Conservation (phyloP, 1,140 invertebrate species). For the Nephila pilipes region DNA sequence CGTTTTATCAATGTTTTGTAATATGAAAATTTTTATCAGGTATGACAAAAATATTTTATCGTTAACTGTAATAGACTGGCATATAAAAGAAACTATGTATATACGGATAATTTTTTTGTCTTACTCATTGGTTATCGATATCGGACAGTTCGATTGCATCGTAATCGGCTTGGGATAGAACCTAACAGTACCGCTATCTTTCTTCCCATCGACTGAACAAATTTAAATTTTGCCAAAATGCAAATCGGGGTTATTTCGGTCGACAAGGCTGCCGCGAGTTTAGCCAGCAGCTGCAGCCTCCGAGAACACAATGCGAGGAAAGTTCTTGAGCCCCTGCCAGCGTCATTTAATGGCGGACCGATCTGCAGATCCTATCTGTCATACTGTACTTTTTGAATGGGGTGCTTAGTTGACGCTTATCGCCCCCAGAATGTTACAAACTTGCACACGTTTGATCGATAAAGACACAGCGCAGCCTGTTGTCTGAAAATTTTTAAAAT, state of each 20-base stretch:
- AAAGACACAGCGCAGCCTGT: not conserved
- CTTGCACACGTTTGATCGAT: slow-evolving; percentile 22
- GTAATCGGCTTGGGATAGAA: too few species aligned
- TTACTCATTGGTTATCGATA: too few species aligned
- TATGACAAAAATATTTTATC: too few species aligned
- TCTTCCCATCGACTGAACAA: not conserved
- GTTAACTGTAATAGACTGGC: too few species aligned
- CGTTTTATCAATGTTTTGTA: too few species aligned
- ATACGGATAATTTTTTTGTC: too few species aligned
- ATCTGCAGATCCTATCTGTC: slow-evolving; percentile 48
- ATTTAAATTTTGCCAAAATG: slow-evolving; percentile 55
- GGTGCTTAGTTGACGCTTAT: slow-evolving; percentile 5
- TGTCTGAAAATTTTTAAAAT: slow-evolving; percentile 9
- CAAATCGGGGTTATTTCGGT: slow-evolving; percentile 61
- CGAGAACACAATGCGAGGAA: slow-evolving; percentile 40
- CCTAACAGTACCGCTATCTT: not conserved
- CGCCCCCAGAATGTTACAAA: not conserved
- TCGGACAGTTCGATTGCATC: too few species aligned
- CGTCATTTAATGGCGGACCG: slow-evolving; percentile 22
- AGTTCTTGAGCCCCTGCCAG: slow-evolving; percentile 57
- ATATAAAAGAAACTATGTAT: too few species aligned
- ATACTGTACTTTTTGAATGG: slow-evolving; percentile 34
- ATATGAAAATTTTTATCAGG: too few species aligned
- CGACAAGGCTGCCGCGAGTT: slow-evolving; percentile 58
- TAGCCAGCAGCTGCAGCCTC: slow-evolving; percentile 47